These are phyloP conservation scores for Trogon melanurus DNA, from an alignment of 2,113 vertebrate species.

Conservation along the genomic window DNA sequence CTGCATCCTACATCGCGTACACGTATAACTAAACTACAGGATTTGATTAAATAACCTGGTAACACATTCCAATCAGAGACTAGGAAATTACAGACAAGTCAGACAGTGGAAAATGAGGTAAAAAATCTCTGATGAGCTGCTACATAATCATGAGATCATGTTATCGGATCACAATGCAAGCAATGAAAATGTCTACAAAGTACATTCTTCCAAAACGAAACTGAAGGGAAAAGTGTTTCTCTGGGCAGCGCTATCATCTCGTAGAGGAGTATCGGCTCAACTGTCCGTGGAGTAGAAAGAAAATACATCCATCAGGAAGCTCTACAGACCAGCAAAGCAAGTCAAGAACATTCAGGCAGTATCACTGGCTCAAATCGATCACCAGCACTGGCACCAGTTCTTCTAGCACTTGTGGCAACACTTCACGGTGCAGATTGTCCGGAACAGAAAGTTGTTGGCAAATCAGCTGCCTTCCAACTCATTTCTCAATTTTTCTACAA, in stretches of 20 bases:
- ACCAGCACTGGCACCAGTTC: neutral
- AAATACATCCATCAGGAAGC: neutral
- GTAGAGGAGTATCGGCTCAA: neutral
- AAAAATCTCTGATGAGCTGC: neutral
- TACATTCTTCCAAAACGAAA: neutral
- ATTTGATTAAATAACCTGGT: neutral
- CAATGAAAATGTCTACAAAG: neutral
- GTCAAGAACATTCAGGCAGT: neutral
- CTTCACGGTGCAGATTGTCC: neutral
- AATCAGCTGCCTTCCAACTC: neutral
- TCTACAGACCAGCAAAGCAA: neutral
- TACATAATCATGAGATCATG: neutral
- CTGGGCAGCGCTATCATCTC: neutral
- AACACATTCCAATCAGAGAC: neutral
- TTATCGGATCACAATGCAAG: neutral
- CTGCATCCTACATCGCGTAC: neutral
- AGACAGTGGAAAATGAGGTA: constrained; percentile 1
- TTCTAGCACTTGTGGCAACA: neutral
- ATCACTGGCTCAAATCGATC: neutral
- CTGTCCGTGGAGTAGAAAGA: neutral
- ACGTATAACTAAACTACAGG: neutral
- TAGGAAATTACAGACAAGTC: neutral
- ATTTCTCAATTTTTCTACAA: neutral
- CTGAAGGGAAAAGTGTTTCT: neutral
- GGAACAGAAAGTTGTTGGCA: neutral